These are phyloP conservation scores for Drosophila kanapiae DNA, from an alignment of 1,140 invertebrate genomes.

Conservation along the genomic window DNA sequence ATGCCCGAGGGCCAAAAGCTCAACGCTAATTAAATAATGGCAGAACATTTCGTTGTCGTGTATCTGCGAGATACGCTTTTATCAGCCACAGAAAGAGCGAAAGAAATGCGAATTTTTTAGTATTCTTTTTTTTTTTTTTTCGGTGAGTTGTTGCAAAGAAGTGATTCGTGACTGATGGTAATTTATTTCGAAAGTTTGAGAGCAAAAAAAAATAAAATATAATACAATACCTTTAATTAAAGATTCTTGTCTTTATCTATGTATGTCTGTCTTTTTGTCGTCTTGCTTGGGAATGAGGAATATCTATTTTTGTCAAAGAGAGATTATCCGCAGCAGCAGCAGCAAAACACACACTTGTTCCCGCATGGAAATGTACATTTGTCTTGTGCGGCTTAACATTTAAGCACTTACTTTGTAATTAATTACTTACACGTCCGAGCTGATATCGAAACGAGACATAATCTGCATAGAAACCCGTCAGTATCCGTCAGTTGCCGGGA, in stretches of 20 bases:
- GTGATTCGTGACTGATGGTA: slow-evolving; percentile 33
- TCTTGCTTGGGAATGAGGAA: neutral
- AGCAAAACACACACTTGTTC: neutral
- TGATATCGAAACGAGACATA: slow-evolving; percentile 40
- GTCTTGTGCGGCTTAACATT: slow-evolving; percentile 21
- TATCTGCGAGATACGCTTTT: slow-evolving; percentile 48
- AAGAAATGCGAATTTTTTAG: slow-evolving; percentile 49
- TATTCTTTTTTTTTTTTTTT: slow-evolving; percentile 23
- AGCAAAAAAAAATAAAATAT: slow-evolving; percentile 30
- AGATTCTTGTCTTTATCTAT: slow-evolving; percentile 30
- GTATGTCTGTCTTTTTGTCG: neutral
- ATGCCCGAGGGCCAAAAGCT: slow-evolving; percentile 49
- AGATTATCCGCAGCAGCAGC: slow-evolving; percentile 9
- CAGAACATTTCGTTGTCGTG: slow-evolving; percentile 47
- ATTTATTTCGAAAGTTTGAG: slow-evolving; percentile 38
- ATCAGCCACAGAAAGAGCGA: slow-evolving; percentile 14
- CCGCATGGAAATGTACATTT: slow-evolving; percentile 11
- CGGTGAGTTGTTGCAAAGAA: slow-evolving; percentile 13
- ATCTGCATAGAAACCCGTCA: slow-evolving; percentile 43
- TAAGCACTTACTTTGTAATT: slow-evolving; percentile 45
- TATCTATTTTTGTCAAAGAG: slow-evolving; percentile 40
- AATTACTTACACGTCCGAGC: slow-evolving; percentile 44
- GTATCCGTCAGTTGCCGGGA: slow-evolving; percentile 5
- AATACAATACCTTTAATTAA: slow-evolving; percentile 36
- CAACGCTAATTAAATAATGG: slow-evolving; percentile 56